Base-by-base conservation (phyloP, 1,140 invertebrate genomes). In the Drosophila carrolli region DNA sequence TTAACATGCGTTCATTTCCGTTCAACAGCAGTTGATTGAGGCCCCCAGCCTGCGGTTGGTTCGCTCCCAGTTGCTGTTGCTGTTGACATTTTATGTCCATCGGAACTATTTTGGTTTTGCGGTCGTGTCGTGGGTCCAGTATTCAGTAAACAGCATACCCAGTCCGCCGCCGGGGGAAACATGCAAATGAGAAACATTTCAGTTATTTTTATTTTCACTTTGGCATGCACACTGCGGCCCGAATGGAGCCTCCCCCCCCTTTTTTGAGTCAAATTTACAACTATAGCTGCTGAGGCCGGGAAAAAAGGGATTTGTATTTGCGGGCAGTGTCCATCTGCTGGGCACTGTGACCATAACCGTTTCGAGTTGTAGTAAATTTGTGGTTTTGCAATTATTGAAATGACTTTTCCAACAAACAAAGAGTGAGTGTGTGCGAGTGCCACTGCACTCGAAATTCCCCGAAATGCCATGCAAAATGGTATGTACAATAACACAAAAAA, bases 301-400 rank as follows among this genome's bases (percentile, higher is more conserved):
- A 38, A 65, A 60, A 70, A 71, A 67, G 37, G 80, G 80, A 70
- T 89, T 89, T 84, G 83, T 75, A 77, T 89, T 89, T 89, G 83
- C 61, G 83, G 83, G 80, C 27, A 11, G 19, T 67, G 65, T 59
- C 63, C 72, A 75, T 77, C 76, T 80, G 76, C 55, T 60, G 65
- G 43, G 62, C 35, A 62, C 61, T 78, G 68, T 70, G 78, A 80
- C 79, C 75, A 74, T 77, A 60, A 51, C 76, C 67, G 79, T 89
- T 88, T 81, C 84, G 84, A 90, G 84, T 81, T 91, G 86, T 81
- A 91, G 90, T 91, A 91, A 91, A 91, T 91, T 91, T 91, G 90
- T 91, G 90, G 90, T 91, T 91, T 91, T 84, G 90, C 82, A 91
- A 91, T 91, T 91, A 91, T 91, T 90, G 90, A 91, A 91, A 91